A percentile compares a stretch with the other conserved stretches of the same genome.
Evolutionary conservation across 2,888 invertebrate genomes (phyloP).

Genomic region (Frankliniella intonsa): DNA sequence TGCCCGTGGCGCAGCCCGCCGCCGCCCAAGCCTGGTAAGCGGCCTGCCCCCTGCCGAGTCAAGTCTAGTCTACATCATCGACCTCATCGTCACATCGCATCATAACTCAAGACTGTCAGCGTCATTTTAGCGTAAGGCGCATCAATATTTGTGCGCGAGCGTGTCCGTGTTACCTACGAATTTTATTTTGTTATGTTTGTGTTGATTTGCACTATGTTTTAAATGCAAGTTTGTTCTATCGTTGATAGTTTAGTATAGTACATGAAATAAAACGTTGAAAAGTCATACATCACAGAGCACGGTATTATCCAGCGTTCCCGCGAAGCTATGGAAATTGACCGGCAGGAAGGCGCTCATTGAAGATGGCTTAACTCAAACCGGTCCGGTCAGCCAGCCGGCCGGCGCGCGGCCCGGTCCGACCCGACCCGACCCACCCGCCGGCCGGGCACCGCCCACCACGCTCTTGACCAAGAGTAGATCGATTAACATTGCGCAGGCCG

Average conservation of each 20-base stretch:
- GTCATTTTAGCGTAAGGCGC: too few relatives aligned
- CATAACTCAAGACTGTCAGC: neutral
- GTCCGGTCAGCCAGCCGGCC: neutral
- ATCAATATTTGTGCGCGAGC: too few relatives aligned
- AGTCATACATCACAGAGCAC: too few relatives aligned
- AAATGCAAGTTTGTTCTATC: too few relatives aligned
- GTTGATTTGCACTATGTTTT: neutral
- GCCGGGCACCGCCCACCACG: neutral
- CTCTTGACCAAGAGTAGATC: slow-evolving; percentile 24
- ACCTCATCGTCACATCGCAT: neutral
- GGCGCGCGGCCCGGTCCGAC: neutral
- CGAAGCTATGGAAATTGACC: too few relatives aligned
- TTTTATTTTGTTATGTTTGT: neutral
- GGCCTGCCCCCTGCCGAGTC: neutral
- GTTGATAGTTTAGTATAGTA: too few relatives aligned
- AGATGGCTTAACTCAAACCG: neutral
- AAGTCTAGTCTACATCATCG: slow-evolving; percentile 1
- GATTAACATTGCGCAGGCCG: slow-evolving; percentile 18
- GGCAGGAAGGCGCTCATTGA: neutral
- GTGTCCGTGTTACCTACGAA: too few relatives aligned
- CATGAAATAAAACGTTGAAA: too few relatives aligned
- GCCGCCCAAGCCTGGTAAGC: neutral
- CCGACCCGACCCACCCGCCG: too few relatives aligned
- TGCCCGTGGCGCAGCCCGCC: neutral
- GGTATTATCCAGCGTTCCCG: too few relatives aligned